These are phyloP conservation scores for Planiliza haematocheilus DNA, from an alignment of 2,113 vertebrate species.

Conservation along the genomic window DNA sequence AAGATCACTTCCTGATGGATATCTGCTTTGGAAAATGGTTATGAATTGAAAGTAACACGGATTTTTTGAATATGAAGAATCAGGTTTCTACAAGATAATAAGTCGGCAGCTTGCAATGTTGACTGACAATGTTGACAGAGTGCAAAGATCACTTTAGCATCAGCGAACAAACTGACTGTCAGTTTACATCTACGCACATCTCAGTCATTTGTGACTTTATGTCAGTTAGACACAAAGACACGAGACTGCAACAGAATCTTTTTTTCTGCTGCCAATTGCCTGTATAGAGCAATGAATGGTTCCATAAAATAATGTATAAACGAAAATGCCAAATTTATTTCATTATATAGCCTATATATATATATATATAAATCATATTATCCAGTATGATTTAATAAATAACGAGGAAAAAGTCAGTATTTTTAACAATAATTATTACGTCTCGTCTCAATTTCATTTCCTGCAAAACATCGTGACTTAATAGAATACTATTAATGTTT, in stretches of 20 bases:
- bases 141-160: slow-evolving; percentile 7
- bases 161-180: slow-evolving; percentile 1
- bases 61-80: background rate
- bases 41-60: background rate
- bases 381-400: too few species aligned
- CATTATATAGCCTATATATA: too few species aligned
- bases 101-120: background rate
- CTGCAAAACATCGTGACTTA: too few species aligned
- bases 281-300: too few species aligned
- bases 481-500: too few species aligned
- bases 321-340: too few species aligned
- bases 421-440: too few species aligned
- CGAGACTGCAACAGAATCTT: background rate
- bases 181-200: slow-evolving; percentile 5
- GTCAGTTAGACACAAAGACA: background rate
- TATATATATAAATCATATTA: too few species aligned
- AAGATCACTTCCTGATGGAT: background rate
- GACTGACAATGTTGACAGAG: background rate
- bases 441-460: too few species aligned
- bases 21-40: background rate
- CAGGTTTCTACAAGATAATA: background rate
- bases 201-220: slow-evolving; percentile 28
- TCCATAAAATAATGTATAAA: too few species aligned
- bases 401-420: too few species aligned
- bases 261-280: background rate